Percentiles rank a stretch among this genome's conserved stretches.
These are phyloP conservation scores for Uropetala carovei DNA, from an alignment of 2,888 invertebrate genomes.

Conservation along the genomic window DNA sequence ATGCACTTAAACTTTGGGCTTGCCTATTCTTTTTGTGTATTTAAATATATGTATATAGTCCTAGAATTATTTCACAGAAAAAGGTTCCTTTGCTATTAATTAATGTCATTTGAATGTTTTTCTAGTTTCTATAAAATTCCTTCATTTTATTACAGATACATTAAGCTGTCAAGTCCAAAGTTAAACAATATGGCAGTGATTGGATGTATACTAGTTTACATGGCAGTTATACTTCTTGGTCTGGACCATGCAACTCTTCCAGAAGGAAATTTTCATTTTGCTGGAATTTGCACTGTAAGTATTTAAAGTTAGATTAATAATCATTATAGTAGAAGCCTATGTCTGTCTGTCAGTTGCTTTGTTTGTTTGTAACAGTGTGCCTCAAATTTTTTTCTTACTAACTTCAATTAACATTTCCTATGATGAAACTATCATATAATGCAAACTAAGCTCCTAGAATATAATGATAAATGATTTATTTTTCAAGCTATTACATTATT, in stretches of 20 bases:
- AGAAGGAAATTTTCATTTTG: conserved; percentile 83
- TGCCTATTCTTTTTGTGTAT: not conserved
- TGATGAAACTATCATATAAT: no score
- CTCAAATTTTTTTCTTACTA: conserved; percentile 9
- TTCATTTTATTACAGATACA: conserved; percentile 80
- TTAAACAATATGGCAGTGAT: conserved; percentile 94
- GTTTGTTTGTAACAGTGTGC: not conserved
- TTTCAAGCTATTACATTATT: no score
- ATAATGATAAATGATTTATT: no score
- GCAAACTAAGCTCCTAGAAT: no score
- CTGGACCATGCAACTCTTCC: conserved; percentile 89
- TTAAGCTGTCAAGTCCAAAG: conserved; percentile 94
- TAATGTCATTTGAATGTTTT: not conserved
- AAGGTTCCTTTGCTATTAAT: not conserved
- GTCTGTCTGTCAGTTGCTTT: not conserved
- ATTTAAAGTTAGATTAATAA: not conserved
- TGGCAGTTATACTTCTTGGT: conserved; percentile 90
- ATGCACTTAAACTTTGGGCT: not conserved
- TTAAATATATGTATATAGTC: not conserved
- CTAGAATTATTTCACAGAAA: not conserved
- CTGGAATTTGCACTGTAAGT: conserved; percentile 91
- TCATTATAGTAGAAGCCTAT: not conserved
- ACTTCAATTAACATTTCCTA: conserved; percentile 37
- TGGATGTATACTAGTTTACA: conserved; percentile 93
- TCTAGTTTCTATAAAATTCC: not conserved